Evolutionary conservation across 2,888 invertebrate species (phyloP), one percentile per base, ranked within the genome.

Genomic region (Lasioglossum oenotherae): DNA sequence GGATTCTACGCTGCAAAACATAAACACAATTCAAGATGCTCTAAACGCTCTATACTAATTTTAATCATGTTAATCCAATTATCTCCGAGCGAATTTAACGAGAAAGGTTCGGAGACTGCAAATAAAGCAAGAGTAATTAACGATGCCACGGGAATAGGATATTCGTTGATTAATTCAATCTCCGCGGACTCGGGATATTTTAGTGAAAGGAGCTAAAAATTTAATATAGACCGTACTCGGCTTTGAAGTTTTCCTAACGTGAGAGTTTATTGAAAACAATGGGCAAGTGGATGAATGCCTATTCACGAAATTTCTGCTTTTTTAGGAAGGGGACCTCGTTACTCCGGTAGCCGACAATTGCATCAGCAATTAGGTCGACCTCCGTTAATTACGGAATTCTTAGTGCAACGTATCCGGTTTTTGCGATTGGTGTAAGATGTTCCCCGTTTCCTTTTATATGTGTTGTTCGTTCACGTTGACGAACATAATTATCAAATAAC

Each of bases 71-170:
- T 44, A 44, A 44, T 53, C 49, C 23, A 53, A 53, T 53, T 23
- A 53, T 53, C 53, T 0, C 23, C 53, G 53, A 53, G 0, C 23
- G 53, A 53, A 23, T 53, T 53, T 53, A 53, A 53, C 8, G 53
- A 53, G 53, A 53, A 53, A 53, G 53, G 53, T 53, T 53, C 23
- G 8, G 23, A 23, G 23, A 53, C 8, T 53, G 23, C 23, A 53
- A 53, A 53, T 53, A 23, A 53, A 53, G 53, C 53, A 53, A 23
- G 53, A 53, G 53, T 23, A 35, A 60, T 78, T 80, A 85, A 82
- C 35, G 60, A 44, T 73, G 57, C 46, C 57, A 67, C 16, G 46
- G 23, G 16, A 46, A 27, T 14, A 38, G 44, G 64, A n/a, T 38
- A 41, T 67, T 71, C 57, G 71, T 77, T 14, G 27, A 23, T 31